Evolutionary conservation across 2,113 vertebrate species (phyloP).

Genomic region (Eidolon helvum): DNA sequence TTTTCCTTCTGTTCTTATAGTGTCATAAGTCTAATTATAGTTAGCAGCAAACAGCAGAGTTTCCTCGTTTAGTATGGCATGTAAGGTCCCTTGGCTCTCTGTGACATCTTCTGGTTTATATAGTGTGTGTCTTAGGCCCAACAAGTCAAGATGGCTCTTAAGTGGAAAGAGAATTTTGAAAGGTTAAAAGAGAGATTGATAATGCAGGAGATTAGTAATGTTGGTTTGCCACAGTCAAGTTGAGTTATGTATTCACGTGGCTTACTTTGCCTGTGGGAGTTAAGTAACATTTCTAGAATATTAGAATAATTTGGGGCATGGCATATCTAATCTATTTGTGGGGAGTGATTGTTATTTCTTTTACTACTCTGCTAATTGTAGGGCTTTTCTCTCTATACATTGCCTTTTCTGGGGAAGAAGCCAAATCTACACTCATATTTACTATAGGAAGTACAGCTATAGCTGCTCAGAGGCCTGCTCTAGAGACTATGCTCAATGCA

Average conservation of each 20-base stretch:
- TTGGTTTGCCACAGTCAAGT: neutral
- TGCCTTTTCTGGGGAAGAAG: neutral
- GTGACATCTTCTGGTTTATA: neutral
- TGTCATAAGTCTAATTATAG: slow-evolving; percentile 33
- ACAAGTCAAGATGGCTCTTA: neutral
- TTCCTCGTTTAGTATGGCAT: neutral
- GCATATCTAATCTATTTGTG: neutral
- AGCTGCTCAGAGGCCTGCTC: neutral
- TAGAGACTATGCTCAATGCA: fast-evolving
- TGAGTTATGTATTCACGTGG: neutral
- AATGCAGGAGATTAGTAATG: neutral
- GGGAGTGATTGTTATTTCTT: neutral
- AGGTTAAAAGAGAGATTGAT: neutral
- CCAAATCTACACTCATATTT: fast-evolving
- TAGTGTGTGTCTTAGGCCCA: neutral
- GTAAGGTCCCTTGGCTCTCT: neutral
- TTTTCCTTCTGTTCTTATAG: slow-evolving; percentile 15
- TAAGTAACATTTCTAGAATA: neutral
- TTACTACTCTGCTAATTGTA: neutral
- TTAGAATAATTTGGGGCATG: neutral
- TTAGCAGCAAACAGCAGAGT: neutral
- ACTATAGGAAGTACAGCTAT: fast-evolving
- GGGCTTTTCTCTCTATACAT: neutral
- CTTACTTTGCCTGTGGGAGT: neutral
- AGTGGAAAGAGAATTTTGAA: neutral